phyloP scores from a whole-genome alignment of 2,113 vertebrate species.

The Epinephelus fuscoguttatus region DNA sequence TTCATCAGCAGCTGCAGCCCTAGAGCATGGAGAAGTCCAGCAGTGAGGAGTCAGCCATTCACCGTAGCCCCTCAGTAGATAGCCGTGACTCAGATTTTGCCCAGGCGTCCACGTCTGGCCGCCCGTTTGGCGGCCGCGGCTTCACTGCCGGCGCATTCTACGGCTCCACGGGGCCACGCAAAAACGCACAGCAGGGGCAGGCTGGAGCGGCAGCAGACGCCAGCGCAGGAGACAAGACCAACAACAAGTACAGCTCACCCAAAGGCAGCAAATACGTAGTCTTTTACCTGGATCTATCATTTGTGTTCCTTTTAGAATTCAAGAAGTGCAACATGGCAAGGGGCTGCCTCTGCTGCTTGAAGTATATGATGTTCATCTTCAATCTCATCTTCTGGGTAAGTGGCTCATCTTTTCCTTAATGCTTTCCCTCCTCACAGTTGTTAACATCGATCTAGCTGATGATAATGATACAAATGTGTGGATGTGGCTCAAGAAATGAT shows the following conservation, averaged over 20 bases:
- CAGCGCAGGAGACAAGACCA: constrained; percentile 79
- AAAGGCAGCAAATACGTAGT: constrained; percentile 99
- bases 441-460: neutral
- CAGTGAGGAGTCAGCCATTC: constrained; percentile 98
- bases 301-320: constrained; percentile 99
- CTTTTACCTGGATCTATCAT: constrained; percentile 99
- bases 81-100: constrained; percentile 95
- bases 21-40: constrained; percentile 99
- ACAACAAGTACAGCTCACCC: constrained; percentile 90
- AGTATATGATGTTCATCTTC: constrained; percentile 99
- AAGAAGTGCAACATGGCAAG: constrained; percentile 99
- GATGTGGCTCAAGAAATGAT: neutral
- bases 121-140: constrained; percentile 91
- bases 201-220: constrained; percentile 71
- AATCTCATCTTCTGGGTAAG: constrained; percentile 99
- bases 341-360: constrained; percentile 98
- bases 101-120: constrained; percentile 93
- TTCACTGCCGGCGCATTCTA: constrained; percentile 98
- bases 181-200: constrained; percentile 78
- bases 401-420: constrained; percentile 61
- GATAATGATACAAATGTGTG: neutral
- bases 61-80: constrained; percentile 97
- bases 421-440: constrained; percentile 5
- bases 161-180: constrained; percentile 91
- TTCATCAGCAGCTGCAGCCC: constrained; percentile 82